Evolutionary conservation across 2,797 vertebrate species (phyloP).

Genomic region (Sebastes taczanowskii): DNA sequence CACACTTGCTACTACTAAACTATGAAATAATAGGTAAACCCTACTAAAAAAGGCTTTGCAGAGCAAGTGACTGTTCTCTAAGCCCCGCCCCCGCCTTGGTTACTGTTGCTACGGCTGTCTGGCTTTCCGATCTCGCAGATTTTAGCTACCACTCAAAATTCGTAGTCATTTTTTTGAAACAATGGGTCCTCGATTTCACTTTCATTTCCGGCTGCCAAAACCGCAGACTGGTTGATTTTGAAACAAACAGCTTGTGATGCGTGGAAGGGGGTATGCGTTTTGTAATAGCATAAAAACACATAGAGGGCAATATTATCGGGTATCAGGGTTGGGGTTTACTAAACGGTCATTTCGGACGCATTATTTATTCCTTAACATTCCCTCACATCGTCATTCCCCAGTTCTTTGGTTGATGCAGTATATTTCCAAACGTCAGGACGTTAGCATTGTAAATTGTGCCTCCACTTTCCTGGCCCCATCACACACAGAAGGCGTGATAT

Average conservation of each 20-base stretch:
- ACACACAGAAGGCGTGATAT: neutral
- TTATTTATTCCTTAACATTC: constrained; percentile 1
- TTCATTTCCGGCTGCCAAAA: neutral
- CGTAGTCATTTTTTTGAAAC: neutral
- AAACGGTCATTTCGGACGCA: neutral
- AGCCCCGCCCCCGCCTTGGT: neutral
- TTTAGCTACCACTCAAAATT: neutral
- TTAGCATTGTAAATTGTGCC: constrained; percentile 21
- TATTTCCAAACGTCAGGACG: constrained; percentile 8
- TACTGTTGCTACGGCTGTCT: no score
- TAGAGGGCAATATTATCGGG: no score
- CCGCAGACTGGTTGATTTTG: no score
- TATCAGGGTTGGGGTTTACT: neutral
- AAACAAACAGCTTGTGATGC: neutral
- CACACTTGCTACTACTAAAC: neutral
- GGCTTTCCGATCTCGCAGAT: no score
- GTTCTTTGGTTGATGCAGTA: neutral
- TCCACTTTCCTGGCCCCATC: constrained; percentile 28
- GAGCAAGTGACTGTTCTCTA: neutral
- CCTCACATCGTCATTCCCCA: neutral
- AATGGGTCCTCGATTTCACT: neutral
- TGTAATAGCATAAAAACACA: no score
- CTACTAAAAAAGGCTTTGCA: neutral
- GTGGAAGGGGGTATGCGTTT: neutral
- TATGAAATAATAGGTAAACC: neutral